Evolutionary conservation across 2,888 invertebrate species (phyloP).

Genomic region (Tinea semifulvella): DNA sequence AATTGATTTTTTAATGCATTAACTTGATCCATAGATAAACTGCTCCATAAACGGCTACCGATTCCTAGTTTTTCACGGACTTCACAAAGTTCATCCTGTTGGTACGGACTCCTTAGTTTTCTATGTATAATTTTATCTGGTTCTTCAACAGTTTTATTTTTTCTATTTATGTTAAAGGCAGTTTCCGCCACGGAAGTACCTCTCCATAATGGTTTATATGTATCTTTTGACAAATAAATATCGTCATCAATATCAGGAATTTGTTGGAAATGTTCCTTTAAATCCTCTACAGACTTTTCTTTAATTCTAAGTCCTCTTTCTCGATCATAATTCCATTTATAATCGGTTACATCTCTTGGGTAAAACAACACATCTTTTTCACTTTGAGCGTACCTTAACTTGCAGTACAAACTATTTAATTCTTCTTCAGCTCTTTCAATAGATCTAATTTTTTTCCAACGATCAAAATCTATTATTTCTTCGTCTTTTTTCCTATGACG

Average conservation of each 20-base stretch:
- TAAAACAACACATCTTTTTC: constrained; percentile 86
- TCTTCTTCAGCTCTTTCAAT: constrained; percentile 86
- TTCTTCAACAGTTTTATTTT: constrained; percentile 55
- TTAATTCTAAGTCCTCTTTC: constrained; percentile 83
- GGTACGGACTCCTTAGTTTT: constrained; percentile 35
- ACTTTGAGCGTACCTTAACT: constrained; percentile 79
- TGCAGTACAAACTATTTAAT: constrained; percentile 76
- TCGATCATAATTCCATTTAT: constrained; percentile 78
- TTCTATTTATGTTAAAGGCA: constrained; percentile 74
- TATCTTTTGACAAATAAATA: constrained; percentile 65
- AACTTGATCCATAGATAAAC: constrained; percentile 85
- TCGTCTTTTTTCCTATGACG: constrained; percentile 78
- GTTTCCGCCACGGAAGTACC: constrained; percentile 84
- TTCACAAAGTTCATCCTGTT: constrained; percentile 53
- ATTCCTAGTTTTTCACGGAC: constrained; percentile 65
- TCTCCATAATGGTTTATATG: constrained; percentile 84
- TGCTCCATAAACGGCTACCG: constrained; percentile 83
- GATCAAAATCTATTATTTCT: constrained; percentile 86
- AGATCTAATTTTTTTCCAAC: constrained; percentile 83
- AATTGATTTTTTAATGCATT: constrained; percentile 81
- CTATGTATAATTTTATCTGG: constrained; percentile 30
- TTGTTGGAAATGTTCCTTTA: constrained; percentile 79
- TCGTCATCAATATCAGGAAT: constrained; percentile 61
- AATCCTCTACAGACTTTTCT: constrained; percentile 88
- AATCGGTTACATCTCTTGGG: constrained; percentile 76